These are phyloP conservation scores for Fratercula arctica DNA, from an alignment of 2,797 vertebrate species.

Conservation along the genomic window DNA sequence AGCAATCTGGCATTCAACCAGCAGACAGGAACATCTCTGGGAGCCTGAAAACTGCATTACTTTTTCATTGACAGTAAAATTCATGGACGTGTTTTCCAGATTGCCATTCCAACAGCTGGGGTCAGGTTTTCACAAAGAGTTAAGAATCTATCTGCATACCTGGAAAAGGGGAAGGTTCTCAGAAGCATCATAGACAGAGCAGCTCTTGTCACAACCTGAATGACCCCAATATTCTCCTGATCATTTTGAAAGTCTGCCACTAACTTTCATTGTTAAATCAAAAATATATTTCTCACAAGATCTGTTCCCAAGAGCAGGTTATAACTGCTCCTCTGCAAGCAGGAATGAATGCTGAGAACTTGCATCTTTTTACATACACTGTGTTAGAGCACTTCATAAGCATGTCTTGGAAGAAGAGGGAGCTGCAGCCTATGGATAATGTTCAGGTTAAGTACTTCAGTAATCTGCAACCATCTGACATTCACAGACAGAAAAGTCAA, in stretches of 20 bases:
- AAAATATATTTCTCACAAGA: not conserved
- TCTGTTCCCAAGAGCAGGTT: not conserved
- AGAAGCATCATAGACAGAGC: not conserved
- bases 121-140: not conserved
- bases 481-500: not conserved
- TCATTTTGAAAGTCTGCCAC: not conserved
- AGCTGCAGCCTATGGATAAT: not conserved
- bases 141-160: not conserved
- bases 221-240: fast-evolving
- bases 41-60: not conserved
- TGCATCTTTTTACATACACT: not conserved
- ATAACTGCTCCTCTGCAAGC: not conserved
- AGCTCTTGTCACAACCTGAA: not conserved
- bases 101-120: not conserved
- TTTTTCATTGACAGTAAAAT: not conserved
- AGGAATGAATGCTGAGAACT: not conserved
- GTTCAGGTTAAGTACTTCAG: not conserved
- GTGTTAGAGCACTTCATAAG: not conserved
- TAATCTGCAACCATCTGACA: conserved; percentile 10
- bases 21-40: not conserved
- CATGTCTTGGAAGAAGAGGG: not conserved
- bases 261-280: not conserved
- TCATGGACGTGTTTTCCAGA: not conserved
- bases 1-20: not conserved
- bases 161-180: not conserved